Evolutionary conservation across 2,797 vertebrate genomes (phyloP).

Genomic region (Gymnothorax javanicus): DNA sequence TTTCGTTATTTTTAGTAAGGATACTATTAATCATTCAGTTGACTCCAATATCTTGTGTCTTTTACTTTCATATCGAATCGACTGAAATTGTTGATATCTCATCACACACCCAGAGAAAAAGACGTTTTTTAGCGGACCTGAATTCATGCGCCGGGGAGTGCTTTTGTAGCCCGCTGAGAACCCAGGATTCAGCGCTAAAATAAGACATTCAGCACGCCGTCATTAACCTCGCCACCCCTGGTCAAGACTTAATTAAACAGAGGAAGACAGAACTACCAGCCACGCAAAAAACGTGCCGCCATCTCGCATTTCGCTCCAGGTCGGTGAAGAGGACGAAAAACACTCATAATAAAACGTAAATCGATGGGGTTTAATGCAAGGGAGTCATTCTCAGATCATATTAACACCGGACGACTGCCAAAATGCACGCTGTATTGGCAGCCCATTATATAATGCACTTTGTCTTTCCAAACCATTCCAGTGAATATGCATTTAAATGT

Average conservation of each 20-base stretch:
- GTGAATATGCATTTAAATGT: background rate
- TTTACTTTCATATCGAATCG: too few species aligned
- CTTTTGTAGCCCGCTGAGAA: constrained; percentile 27
- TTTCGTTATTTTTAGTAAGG: too few species aligned
- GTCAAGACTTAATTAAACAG: constrained; percentile 41
- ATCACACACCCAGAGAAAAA: background rate
- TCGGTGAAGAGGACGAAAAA: background rate
- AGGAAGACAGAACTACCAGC: constrained; percentile 47
- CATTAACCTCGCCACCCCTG: constrained; percentile 38
- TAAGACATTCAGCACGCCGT: constrained; percentile 37
- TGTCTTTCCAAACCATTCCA: background rate
- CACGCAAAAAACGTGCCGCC: constrained; percentile 34
- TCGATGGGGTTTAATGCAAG: background rate
- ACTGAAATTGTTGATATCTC: background rate
- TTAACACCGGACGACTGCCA: background rate
- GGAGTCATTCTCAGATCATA: background rate
- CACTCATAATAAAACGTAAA: constrained; percentile 13
- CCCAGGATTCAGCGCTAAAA: constrained; percentile 45
- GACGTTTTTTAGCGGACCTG: background rate
- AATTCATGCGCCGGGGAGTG: constrained; percentile 12
- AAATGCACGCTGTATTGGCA: background rate
- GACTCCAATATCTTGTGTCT: too few species aligned
- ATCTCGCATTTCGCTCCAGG: constrained; percentile 29
- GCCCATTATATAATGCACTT: background rate
- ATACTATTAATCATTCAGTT: too few species aligned